A percentile compares a stretch with the other conserved stretches of the same genome.
These are phyloP conservation scores for Tiliacea aurago DNA, from an alignment of 2,888 invertebrate genomes.

Conservation along the genomic window DNA sequence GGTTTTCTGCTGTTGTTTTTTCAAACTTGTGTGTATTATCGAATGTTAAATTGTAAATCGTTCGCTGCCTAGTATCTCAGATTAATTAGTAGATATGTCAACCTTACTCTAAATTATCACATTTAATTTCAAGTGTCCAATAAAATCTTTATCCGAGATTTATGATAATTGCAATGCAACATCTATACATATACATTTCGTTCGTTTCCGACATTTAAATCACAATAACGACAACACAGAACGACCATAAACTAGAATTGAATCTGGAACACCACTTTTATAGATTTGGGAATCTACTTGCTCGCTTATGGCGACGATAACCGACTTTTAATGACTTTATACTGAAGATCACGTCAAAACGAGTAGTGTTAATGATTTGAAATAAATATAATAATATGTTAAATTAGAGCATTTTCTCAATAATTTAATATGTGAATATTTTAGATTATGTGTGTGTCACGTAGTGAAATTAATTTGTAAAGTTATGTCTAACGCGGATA, in stretches of 20 bases:
- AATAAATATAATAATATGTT: no score
- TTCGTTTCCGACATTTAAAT: constrained; percentile 52
- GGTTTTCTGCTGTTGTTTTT: neutral
- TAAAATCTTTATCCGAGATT: constrained; percentile 39
- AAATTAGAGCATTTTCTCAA: no score
- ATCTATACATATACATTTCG: constrained; percentile 30
- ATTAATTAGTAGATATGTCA: constrained; percentile 31
- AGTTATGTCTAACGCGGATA: no score
- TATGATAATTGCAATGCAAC: constrained; percentile 25
- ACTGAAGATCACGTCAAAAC: no score
- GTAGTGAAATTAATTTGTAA: no score
- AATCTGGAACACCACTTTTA: constrained; percentile 61
- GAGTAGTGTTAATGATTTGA: no score
- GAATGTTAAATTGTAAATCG: constrained; percentile 16
- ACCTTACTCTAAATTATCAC: constrained; percentile 23
- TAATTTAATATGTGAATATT: no score
- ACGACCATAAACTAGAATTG: constrained; percentile 48
- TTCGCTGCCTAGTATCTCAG: neutral
- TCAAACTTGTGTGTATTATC: no score
- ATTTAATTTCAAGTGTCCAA: constrained; percentile 27
- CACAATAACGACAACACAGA: constrained; percentile 24
- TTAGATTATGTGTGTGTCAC: no score
- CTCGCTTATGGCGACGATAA: no score
- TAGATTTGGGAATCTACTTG: constrained; percentile 51
- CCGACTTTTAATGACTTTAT: no score